These are phyloP conservation scores for Antheraea assamensis DNA, from an alignment of 2,888 invertebrate species.

Conservation along the genomic window DNA sequence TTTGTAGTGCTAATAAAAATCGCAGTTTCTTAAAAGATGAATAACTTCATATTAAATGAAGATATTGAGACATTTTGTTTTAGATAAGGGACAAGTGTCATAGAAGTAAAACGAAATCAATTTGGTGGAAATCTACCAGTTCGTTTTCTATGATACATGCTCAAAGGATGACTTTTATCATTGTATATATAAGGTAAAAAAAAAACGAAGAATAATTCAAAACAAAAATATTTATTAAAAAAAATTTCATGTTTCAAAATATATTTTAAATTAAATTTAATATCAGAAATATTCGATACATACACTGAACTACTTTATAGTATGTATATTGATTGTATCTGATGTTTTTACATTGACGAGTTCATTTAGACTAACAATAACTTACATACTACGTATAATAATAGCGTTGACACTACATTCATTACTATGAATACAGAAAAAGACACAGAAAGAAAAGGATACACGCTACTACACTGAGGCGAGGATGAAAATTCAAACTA, in stretches of 20 bases:
- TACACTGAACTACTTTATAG: neutral
- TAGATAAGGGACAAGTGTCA: too few species aligned
- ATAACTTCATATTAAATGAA: too few species aligned
- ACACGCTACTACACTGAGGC: neutral
- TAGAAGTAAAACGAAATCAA: too few species aligned
- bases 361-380: neutral
- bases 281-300: neutral
- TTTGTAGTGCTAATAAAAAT: too few species aligned
- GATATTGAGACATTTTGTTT: too few species aligned
- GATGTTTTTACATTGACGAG: neutral
- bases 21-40: too few species aligned
- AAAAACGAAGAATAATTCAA: neutral
- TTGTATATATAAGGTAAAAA: neutral
- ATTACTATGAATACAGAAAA: neutral
- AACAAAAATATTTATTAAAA: conserved; percentile 4
- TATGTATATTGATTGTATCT: too few species aligned
- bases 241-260: neutral
- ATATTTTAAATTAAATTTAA: neutral
- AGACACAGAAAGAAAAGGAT: neutral
- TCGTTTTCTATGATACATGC: too few species aligned
- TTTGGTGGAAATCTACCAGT: too few species aligned
- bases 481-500: neutral
- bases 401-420: neutral
- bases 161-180: too few species aligned
- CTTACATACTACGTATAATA: neutral